Evolutionary conservation across 2,797 vertebrate species (phyloP).

Genomic region (Valencia hispanica): DNA sequence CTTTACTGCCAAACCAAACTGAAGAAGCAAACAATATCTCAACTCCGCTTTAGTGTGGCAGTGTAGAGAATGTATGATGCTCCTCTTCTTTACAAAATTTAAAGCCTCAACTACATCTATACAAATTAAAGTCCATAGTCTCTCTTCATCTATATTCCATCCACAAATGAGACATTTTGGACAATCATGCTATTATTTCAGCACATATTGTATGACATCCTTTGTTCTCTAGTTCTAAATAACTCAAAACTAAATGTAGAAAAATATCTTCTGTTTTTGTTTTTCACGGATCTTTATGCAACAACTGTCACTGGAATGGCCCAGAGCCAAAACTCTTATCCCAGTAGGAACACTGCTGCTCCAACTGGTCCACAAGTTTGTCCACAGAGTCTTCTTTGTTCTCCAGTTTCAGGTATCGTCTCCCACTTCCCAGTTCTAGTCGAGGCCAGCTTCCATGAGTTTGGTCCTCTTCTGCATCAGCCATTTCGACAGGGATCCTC

Average conservation of each 20-base stretch:
- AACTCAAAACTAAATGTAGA: conserved; percentile 27
- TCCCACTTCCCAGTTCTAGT: conserved; percentile 81
- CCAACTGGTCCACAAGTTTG: conserved; percentile 78
- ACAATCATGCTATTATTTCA: conserved; percentile 33
- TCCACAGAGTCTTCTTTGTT: conserved; percentile 86
- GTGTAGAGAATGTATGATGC: conserved; percentile 23
- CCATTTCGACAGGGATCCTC: conserved; percentile 69
- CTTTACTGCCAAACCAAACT: conserved; percentile 38
- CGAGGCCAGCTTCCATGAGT: conserved; percentile 91
- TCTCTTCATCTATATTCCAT: conserved; percentile 23
- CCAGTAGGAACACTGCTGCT: conserved; percentile 73
- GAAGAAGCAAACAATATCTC: conserved; percentile 33
- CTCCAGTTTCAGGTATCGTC: conserved; percentile 86
- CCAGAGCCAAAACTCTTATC: conserved; percentile 75
- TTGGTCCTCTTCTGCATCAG: conserved; percentile 77
- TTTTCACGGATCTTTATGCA: conserved; percentile 8
- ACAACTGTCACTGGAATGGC: conserved; percentile 71
- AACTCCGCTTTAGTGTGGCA: conserved; percentile 33
- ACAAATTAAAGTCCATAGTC: conserved; percentile 5
- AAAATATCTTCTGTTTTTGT: conserved; percentile 1
- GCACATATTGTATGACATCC: neutral
- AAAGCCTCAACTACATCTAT: conserved; percentile 37
- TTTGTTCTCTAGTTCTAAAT: conserved; percentile 7
- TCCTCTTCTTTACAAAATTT: conserved; percentile 24
- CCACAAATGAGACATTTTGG: conserved; percentile 29